Conservation (phyloP, 2,113 vertebrate species). For the Amazona guildingii region DNA sequence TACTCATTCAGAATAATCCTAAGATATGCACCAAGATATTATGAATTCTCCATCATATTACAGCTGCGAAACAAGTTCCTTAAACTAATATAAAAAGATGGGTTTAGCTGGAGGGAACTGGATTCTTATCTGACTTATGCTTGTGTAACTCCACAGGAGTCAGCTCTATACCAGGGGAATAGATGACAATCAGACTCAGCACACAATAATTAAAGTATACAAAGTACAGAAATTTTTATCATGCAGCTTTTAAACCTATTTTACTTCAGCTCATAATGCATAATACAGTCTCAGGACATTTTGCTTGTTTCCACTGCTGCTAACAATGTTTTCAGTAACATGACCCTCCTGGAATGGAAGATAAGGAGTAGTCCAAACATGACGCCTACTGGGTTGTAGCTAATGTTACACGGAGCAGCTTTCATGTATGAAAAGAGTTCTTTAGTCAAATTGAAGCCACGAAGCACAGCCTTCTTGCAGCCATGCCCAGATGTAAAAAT, state of each 20-base stretch:
- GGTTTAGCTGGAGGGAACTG: background rate
- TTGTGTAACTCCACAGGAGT: background rate
- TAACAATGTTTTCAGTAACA: conserved; percentile 12
- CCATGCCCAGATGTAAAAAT: background rate
- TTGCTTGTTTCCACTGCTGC: background rate
- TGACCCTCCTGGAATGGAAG: background rate
- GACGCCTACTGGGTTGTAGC: background rate
- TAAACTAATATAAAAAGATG: background rate
- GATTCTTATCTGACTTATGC: background rate
- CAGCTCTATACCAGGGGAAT: background rate
- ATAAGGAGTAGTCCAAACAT: background rate
- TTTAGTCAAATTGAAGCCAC: background rate
- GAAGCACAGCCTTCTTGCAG: background rate
- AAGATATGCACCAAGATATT: background rate
- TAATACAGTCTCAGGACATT: background rate
- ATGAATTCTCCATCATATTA: background rate
- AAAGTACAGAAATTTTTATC: background rate
- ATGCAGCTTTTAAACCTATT: background rate
- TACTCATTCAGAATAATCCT: background rate
- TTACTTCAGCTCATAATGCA: background rate
- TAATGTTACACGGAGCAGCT: background rate
- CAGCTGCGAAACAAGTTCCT: background rate
- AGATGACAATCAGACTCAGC: background rate
- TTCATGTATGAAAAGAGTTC: background rate
- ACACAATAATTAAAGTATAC: conserved; percentile 2